These are phyloP conservation scores for Dolichomitus sp. DNA, from an alignment of 2,888 invertebrate species.

Conservation along the genomic window DNA sequence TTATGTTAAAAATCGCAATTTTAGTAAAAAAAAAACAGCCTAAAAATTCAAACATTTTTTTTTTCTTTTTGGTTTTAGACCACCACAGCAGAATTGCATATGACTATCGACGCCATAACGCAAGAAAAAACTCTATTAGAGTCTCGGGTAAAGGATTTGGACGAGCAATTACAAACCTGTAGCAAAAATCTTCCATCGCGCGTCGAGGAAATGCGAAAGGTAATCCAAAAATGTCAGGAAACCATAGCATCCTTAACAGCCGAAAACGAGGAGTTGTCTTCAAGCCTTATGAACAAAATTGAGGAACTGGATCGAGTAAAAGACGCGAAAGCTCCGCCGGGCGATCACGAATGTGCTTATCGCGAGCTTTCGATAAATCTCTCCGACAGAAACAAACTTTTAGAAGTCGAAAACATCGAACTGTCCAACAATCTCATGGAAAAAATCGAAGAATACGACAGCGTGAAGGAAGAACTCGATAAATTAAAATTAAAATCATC, in stretches of 20 bases:
- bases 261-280: conserved; percentile 86
- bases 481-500: conserved; percentile 58
- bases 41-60: neutral
- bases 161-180: conserved; percentile 68
- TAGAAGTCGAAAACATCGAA: conserved; percentile 76
- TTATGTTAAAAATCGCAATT: neutral
- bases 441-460: conserved; percentile 79
- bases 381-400: conserved; percentile 64
- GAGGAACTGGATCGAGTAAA: conserved; percentile 81
- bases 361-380: conserved; percentile 71
- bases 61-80: conserved; percentile 65
- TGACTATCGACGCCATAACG: conserved; percentile 70
- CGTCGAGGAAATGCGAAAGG: conserved; percentile 64
- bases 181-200: conserved; percentile 33
- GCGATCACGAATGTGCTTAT: conserved; percentile 77
- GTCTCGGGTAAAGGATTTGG: conserved; percentile 64
- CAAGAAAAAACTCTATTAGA: conserved; percentile 67
- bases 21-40: neutral
- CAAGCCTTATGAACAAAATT: conserved; percentile 88
- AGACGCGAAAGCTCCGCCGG: conserved; percentile 72
- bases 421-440: conserved; percentile 78
- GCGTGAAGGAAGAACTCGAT: conserved; percentile 71
- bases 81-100: conserved; percentile 74
- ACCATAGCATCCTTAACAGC: conserved; percentile 72
- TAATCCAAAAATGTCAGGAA: conserved; percentile 67